Conservation (phyloP, 2,797 vertebrate species). For the Leptodactylus fallax region DNA sequence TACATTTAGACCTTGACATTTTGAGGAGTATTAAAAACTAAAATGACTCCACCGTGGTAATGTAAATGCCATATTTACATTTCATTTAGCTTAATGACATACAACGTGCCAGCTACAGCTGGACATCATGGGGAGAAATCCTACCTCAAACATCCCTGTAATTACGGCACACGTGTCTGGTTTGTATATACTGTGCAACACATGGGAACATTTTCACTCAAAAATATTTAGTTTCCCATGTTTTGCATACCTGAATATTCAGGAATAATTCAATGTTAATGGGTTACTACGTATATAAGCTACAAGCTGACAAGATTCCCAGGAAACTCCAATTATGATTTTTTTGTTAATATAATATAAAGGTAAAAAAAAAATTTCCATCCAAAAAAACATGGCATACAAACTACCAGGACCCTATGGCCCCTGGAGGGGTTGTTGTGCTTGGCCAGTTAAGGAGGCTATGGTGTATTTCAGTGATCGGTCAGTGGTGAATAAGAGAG, state of each 20-base stretch:
- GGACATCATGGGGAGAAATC: background rate
- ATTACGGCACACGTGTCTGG: background rate
- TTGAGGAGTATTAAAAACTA: background rate
- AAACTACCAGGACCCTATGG: too few species aligned
- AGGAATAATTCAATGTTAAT: background rate
- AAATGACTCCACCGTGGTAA: background rate
- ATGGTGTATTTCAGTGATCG: too few species aligned
- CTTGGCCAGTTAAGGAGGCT: too few species aligned
- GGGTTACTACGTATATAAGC: too few species aligned
- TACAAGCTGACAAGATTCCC: too few species aligned
- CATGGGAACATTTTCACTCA: background rate
- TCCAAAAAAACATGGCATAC: too few species aligned
- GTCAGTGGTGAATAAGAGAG: too few species aligned
- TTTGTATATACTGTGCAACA: background rate
- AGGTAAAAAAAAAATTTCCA: too few species aligned
- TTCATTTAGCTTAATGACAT: background rate
- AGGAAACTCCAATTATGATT: too few species aligned
- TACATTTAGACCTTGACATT: background rate
- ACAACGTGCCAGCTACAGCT: background rate
- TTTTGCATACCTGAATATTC: background rate
- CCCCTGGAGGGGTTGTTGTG: too few species aligned
- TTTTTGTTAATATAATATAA: too few species aligned
- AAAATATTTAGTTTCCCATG: background rate
- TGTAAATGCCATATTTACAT: background rate
- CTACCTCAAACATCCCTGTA: background rate